phyloP scores from a whole-genome alignment of 2,797 vertebrate genomes.

The Hoplostethus atlanticus region DNA sequence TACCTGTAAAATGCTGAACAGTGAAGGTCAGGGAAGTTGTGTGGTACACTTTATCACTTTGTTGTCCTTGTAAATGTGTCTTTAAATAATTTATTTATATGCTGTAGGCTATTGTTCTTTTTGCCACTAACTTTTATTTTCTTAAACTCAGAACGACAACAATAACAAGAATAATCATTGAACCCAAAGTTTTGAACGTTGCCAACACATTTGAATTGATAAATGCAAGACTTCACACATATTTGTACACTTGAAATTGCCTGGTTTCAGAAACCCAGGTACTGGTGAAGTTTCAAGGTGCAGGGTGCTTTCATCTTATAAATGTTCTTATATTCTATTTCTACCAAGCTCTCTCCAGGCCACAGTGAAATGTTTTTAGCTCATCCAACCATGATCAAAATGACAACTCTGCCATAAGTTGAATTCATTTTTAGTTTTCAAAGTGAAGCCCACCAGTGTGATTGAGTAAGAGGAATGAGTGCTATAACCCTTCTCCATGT shows the following conservation, averaged over 20 bases:
- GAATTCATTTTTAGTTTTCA: constrained; percentile 70
- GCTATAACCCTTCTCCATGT: constrained; percentile 67
- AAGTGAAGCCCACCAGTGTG: constrained; percentile 49
- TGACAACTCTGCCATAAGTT: constrained; percentile 62
- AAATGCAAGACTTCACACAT: neutral
- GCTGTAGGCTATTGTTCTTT: neutral
- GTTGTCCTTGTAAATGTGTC: neutral
- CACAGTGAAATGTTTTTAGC: constrained; percentile 48
- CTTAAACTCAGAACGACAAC: neutral
- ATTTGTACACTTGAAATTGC: neutral
- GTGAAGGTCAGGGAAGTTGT: neutral
- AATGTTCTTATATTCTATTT: constrained; percentile 24
- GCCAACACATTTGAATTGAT: neutral
- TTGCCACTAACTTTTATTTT: neutral
- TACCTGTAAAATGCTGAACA: neutral
- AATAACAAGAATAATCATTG: too few species aligned
- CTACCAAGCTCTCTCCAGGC: constrained; percentile 27
- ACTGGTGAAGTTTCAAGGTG: constrained; percentile 1
- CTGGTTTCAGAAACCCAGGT: neutral
- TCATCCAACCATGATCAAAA: constrained; percentile 57
- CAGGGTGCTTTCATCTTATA: constrained; percentile 19
- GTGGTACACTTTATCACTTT: neutral
- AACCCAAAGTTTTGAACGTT: neutral
- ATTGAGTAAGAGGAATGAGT: constrained; percentile 62
- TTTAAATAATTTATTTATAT: neutral